Percentiles rank a stretch among this genome's conserved stretches.
These are phyloP conservation scores for Heliangelus exortis DNA, from an alignment of 2,797 vertebrate genomes.

Conservation along the genomic window DNA sequence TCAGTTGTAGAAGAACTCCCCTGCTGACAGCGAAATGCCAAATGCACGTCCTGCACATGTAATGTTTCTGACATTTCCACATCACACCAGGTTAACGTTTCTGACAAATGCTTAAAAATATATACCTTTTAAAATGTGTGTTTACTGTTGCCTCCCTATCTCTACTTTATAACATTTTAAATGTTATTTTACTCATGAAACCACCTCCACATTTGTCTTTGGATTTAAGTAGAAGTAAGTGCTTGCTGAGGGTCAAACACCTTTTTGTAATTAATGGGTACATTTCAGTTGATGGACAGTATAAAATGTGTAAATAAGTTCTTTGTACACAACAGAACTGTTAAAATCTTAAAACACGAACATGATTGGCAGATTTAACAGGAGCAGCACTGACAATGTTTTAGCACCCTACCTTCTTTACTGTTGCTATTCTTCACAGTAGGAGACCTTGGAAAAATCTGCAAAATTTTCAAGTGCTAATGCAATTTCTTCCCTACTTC, in stretches of 20 bases:
- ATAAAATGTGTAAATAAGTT: slow-evolving; percentile 70
- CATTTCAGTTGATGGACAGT: slow-evolving; percentile 60
- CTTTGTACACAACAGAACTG: slow-evolving; percentile 54
- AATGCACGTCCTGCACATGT: slow-evolving; percentile 76
- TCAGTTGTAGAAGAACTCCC: slow-evolving; percentile 77
- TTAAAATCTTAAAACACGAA: slow-evolving; percentile 60
- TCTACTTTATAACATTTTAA: slow-evolving; percentile 12
- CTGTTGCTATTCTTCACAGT: background rate
- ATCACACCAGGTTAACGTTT: slow-evolving; percentile 76
- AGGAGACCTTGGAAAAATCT: slow-evolving; percentile 2
- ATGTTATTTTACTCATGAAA: slow-evolving; percentile 51
- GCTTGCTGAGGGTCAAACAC: slow-evolving; percentile 69
- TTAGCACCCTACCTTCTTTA: slow-evolving; percentile 55
- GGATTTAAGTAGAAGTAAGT: slow-evolving; percentile 70
- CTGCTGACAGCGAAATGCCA: slow-evolving; percentile 84
- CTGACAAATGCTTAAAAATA: slow-evolving; percentile 76
- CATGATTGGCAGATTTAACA: slow-evolving; percentile 61
- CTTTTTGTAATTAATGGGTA: slow-evolving; percentile 61
- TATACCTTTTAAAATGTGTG: slow-evolving; percentile 28
- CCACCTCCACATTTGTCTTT: slow-evolving; percentile 62
- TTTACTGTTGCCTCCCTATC: slow-evolving; percentile 55
- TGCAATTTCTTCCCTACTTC: background rate
- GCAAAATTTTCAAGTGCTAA: background rate
- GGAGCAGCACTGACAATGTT: slow-evolving; percentile 17
- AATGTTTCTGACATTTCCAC: slow-evolving; percentile 83